These are phyloP conservation scores for Papilio aristodemus DNA, from an alignment of 1,140 invertebrate species.

Conservation along the genomic window DNA sequence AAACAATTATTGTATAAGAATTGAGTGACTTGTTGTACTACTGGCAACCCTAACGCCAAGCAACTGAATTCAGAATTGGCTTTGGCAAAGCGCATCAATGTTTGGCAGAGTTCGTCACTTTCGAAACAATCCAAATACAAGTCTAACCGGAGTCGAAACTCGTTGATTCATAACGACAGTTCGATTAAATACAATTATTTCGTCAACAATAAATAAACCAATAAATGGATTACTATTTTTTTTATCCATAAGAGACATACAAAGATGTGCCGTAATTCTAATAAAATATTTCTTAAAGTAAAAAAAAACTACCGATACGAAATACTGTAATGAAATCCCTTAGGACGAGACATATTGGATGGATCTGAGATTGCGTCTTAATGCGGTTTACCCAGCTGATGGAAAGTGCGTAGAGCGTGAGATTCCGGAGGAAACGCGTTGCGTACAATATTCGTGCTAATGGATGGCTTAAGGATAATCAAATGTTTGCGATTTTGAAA, in stretches of 20 bases:
- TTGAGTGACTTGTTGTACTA: not conserved
- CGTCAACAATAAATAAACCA: not conserved
- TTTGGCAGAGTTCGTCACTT: slow-evolving; percentile 64
- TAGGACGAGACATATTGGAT: slow-evolving; percentile 29
- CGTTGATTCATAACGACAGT: not conserved
- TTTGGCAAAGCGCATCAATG: slow-evolving; percentile 55
- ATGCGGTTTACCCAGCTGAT: slow-evolving; percentile 33
- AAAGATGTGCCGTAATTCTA: not conserved
- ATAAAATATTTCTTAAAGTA: no score
- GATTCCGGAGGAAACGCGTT: slow-evolving; percentile 19
- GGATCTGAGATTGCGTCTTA: slow-evolving; percentile 32
- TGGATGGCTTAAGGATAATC: not conserved
- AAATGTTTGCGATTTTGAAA: not conserved
- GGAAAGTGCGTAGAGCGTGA: slow-evolving; percentile 34
- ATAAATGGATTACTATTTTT: no score
- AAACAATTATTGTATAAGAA: no score
- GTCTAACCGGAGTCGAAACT: not conserved
- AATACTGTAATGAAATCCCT: slow-evolving; percentile 33
- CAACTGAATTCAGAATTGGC: slow-evolving; percentile 35
- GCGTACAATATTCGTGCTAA: not conserved
- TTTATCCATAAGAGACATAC: no score
- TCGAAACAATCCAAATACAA: slow-evolving; percentile 58
- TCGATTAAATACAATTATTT: not conserved
- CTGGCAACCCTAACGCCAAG: slow-evolving; percentile 32
- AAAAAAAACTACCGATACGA: no score